A percentile compares a stretch with the other conserved stretches of the same genome.
phyloP scores from a whole-genome alignment of 2,113 vertebrate genomes.

The Dermatemys mawii region DNA sequence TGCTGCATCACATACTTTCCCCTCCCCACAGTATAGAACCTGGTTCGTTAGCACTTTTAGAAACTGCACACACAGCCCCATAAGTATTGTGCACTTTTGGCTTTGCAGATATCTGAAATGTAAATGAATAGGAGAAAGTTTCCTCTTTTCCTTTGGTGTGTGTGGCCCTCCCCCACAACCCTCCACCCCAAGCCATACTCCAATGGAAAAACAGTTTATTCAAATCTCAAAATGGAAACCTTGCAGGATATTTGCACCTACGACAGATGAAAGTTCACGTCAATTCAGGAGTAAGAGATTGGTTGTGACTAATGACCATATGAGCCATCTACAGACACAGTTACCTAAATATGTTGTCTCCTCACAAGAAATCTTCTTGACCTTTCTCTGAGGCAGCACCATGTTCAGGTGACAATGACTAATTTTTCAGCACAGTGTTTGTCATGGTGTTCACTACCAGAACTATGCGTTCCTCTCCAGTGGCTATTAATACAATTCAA shows the following conservation, averaged over 20 bases:
- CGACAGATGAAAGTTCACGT: background rate
- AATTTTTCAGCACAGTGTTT: background rate
- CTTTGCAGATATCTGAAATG: background rate
- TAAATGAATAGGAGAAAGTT: background rate
- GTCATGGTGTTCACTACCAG: background rate
- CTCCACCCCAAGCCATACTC: background rate
- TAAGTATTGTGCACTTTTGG: background rate
- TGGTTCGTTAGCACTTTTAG: background rate
- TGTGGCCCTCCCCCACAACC: too few relatives aligned
- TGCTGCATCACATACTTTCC: background rate
- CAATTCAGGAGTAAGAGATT: background rate
- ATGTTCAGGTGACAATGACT: background rate
- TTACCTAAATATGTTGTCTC: background rate
- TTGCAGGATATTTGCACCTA: background rate
- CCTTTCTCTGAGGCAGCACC: background rate
- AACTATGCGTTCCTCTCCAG: background rate
- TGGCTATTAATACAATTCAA: background rate
- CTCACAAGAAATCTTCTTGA: background rate
- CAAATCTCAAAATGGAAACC: background rate
- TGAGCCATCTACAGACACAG: background rate
- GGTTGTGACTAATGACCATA: background rate
- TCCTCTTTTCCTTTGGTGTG: background rate
- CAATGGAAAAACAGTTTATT: background rate
- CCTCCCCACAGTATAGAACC: background rate
- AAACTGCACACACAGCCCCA: background rate